Evolutionary conservation across 2,888 invertebrate genomes (phyloP), one percentile per base, ranked within the genome.

Genomic region (Rhingia rostrata): DNA sequence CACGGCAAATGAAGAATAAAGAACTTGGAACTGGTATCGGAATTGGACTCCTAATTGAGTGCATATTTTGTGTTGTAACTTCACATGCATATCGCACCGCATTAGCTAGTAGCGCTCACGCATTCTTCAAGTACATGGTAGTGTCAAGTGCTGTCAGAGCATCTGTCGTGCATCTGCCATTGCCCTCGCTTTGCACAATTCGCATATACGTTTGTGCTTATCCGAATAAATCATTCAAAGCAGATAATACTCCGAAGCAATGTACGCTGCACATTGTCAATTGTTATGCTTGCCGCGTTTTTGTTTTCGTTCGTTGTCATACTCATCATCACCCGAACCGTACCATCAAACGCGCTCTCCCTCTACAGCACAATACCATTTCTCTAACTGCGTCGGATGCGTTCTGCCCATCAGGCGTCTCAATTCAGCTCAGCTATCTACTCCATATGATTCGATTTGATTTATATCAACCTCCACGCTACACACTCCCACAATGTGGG

Each of bases 281-380:
- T 83, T 83, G 83, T 79, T 79, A 83, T 79, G 83, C 83, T 69
- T 73, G 83, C 69, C 83, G 79, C 83, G 83, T 83, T 79, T 73
- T 73, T 79, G 73, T 79, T 79, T 80, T 79, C 63, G 73, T 69
- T 79, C 72, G 64, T 78, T 78, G 77, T 82, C 82, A 66, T 77
- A 41, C 39, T 79, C 79, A 79, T 79, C 83, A 69, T 79, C 79
- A 41, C 63, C 77, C 45, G 35, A 10, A 49, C 39, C 14, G 22
- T 22, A 22, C 22, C 22, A 22, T 22, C 22, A 22, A 22, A 22
- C 2, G 22, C 22, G 22, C 22, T 22, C 22, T 22, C 22, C 22
- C 22, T 22, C 22, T 22, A 22, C 22, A 22, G 22, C 22, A 22
- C 22, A 67, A 67, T 51, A 10, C 35, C 49, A 53, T 60, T 39